Evolutionary conservation across 1,140 invertebrate genomes (phyloP).

Genomic region (Hirudo medicinalis): DNA sequence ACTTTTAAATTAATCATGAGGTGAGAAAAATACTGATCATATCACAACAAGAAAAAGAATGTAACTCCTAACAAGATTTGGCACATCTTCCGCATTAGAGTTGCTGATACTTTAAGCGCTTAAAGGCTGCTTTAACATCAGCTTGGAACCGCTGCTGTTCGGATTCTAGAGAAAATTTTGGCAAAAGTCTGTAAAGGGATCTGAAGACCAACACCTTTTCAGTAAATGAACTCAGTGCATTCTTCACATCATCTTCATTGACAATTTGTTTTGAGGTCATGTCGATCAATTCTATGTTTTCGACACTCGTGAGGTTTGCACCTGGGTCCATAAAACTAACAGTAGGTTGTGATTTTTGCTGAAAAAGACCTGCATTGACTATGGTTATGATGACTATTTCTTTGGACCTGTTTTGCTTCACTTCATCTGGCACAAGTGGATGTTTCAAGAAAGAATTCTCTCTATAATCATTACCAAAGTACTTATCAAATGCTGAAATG

Average conservation of each 20-base stretch:
- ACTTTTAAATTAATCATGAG: too few relatives aligned
- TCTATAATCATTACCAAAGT: constrained; percentile 16
- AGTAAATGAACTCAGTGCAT: constrained; percentile 1
- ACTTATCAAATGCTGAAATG: constrained; percentile 17
- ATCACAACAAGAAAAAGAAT: too few relatives aligned
- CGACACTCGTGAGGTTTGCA: not conserved
- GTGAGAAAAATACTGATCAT: too few relatives aligned
- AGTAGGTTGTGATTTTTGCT: not conserved
- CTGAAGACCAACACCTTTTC: constrained; percentile 12
- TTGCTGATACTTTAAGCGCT: constrained; percentile 4
- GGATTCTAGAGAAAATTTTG: not conserved
- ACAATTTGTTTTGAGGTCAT: not conserved
- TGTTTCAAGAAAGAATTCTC: constrained; percentile 21
- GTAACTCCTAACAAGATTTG: not conserved
- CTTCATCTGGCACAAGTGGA: constrained; percentile 15
- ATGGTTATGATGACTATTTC: constrained; percentile 2
- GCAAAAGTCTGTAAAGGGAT: constrained; percentile 10
- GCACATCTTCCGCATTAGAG: constrained; percentile 4
- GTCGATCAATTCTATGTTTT: not conserved
- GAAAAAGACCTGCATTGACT: not conserved
- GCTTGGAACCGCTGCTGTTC: not conserved
- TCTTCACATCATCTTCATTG: constrained; percentile 1
- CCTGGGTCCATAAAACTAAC: not conserved
- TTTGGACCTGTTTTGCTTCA: not conserved
- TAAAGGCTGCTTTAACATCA: not conserved